Conservation (phyloP, 2,888 invertebrate genomes). For the Nemurella pictetii region DNA sequence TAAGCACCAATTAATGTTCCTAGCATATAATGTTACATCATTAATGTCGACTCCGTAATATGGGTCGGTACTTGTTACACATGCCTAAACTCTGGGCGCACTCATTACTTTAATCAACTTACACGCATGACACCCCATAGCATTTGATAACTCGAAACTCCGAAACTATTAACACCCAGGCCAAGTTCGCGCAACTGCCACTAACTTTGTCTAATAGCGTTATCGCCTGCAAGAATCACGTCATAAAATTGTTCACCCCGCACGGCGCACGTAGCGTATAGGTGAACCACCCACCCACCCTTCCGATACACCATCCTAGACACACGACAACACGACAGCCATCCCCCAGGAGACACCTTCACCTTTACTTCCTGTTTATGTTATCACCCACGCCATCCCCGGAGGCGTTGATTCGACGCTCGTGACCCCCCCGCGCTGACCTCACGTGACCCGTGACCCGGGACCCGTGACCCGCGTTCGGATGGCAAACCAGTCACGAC, state of each 20-base stretch:
- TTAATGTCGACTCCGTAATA: neutral
- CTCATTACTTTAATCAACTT: neutral
- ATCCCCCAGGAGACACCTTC: constrained; percentile 2
- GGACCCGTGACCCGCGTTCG: neutral
- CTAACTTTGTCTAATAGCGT: neutral
- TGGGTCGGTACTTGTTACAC: neutral
- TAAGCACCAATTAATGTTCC: neutral
- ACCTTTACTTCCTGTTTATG: constrained; percentile 21
- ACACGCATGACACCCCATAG: neutral
- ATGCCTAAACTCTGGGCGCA: neutral
- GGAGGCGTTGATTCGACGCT: neutral
- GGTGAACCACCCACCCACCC: neutral
- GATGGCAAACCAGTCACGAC: constrained; percentile 13
- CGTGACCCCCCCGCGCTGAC: neutral
- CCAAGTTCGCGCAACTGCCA: too few relatives aligned
- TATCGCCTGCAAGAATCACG: constrained; percentile 9
- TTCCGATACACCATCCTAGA: neutral
- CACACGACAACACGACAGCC: too few relatives aligned
- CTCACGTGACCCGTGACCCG: constrained; percentile 7
- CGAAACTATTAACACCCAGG: neutral
- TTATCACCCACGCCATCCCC: constrained; percentile 8
- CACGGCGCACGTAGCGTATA: too few relatives aligned
- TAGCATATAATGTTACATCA: neutral
- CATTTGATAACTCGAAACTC: neutral
- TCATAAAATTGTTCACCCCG: constrained; percentile 3